These are phyloP conservation scores for Nothocercus nigrocapillus DNA, from an alignment of 2,113 vertebrate genomes.

Conservation along the genomic window DNA sequence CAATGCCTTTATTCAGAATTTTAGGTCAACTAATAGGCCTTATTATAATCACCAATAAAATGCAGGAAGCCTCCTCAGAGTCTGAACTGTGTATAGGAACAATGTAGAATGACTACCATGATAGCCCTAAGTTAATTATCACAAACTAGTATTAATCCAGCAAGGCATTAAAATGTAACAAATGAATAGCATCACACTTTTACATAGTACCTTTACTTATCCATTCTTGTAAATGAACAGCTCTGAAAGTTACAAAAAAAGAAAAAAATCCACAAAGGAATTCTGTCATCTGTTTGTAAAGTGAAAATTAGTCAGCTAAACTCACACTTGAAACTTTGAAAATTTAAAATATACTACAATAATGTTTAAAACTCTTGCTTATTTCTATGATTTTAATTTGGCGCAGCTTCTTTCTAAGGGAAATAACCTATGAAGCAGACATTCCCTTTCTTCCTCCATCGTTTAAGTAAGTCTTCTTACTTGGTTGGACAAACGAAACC, in stretches of 20 bases:
- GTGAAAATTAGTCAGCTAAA: not conserved
- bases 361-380: not conserved
- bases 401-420: not conserved
- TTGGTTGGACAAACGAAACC: no score
- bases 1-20: not conserved
- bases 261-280: not conserved
- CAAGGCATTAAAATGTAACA: conserved; percentile 7
- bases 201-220: not conserved
- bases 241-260: not conserved
- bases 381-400: not conserved
- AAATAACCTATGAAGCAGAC: not conserved
- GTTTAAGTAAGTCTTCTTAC: no score
- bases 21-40: not conserved
- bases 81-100: not conserved
- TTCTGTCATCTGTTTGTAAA: not conserved
- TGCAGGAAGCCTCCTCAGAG: not conserved
- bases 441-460: not conserved
- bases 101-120: not conserved
- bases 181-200: not conserved
- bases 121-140: not conserved
- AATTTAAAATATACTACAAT: not conserved
- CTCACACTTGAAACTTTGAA: not conserved
- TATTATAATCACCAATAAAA: not conserved
- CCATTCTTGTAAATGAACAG: not conserved
- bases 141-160: not conserved